Percentiles rank a stretch among this genome's conserved stretches.
Conservation (phyloP, 2,888 invertebrate genomes). For the Ichneumoninae sp. region DNA sequence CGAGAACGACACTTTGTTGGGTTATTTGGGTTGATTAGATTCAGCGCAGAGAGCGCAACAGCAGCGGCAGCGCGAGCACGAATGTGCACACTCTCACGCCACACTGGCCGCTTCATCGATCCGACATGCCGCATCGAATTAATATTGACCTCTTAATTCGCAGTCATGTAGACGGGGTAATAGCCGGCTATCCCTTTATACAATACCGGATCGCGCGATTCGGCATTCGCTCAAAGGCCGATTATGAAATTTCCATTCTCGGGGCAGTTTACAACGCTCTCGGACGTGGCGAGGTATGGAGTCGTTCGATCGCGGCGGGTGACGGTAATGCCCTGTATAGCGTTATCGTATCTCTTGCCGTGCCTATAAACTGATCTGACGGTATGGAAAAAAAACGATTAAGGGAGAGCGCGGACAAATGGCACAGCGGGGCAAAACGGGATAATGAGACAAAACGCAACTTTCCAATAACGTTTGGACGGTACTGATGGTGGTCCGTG, state of each 20-base stretch:
- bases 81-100: slow-evolving; percentile 2
- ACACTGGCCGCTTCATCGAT: slow-evolving; percentile 48
- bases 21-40: slow-evolving; percentile 64
- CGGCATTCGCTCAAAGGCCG: neutral
- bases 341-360: neutral
- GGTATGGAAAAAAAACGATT: neutral
- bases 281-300: neutral
- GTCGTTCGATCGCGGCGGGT: neutral
- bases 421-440: too few species aligned
- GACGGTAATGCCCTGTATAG: neutral
- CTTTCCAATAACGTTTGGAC: too few species aligned
- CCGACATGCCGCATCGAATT: slow-evolving; percentile 54
- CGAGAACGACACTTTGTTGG: slow-evolving; percentile 60
- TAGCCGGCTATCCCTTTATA: slow-evolving; percentile 27
- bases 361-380: neutral
- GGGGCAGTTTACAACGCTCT: neutral
- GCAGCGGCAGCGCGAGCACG: neutral
- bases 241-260: neutral
- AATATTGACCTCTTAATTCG: slow-evolving; percentile 55
- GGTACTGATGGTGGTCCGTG: too few species aligned
- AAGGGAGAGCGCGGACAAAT: too few species aligned
- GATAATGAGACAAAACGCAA: too few species aligned
- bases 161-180: slow-evolving; percentile 13
- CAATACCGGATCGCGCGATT: slow-evolving; percentile 30
- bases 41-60: slow-evolving; percentile 31